Base-by-base conservation (phyloP, 2,797 vertebrate genomes). In the Gobionotothen gibberifrons region DNA sequence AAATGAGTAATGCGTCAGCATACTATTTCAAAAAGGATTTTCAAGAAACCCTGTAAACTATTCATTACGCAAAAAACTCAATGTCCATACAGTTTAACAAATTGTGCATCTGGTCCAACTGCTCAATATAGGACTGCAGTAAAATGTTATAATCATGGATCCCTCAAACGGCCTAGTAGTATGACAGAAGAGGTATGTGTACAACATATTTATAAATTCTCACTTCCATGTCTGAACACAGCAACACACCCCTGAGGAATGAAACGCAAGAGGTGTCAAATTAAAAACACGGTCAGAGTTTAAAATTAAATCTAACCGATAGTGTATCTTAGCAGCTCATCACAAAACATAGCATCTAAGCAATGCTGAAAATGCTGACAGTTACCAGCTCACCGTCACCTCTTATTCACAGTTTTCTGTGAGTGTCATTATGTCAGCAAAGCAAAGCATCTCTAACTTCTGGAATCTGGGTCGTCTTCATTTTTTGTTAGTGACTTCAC, bases 381-480 rank as follows among this genome's bases (percentile, higher is more conserved):
- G 57, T 59, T 48, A 29, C 58, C 43, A 68, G 69, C 60, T 69
- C 21, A 39, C 52, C 49, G 64, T 60, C 75, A 71, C 69, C 32
- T 75, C 64, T 68, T 40, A 16, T 49, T 86, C 67, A 69, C n/a
- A 52, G 63, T 57, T 66, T 40, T 58, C 62, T 52, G 44, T 26
- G 29, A 8, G 16, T 15, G 10, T 58, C 63, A 52, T 44, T 21
- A 40, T 32, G 59, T 70, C 76, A 78, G 52, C 16, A 68, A 79
- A 61, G 17, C 10, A 77, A 78, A 36, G 52, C 43, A 73, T 65
- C 53, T 66, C 59, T 84, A 78, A 56, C 62, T 60, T 66, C 82
- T 86, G 81, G 79, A 90, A 90, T 88, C 76, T 72, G 60, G 75
- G 76, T 10, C 0, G 12, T 40, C 81, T 78, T 78, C 73, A 84